Evolutionary conservation across 1,140 invertebrate species (phyloP).

Genomic region (Helicorthomorpha holstii): DNA sequence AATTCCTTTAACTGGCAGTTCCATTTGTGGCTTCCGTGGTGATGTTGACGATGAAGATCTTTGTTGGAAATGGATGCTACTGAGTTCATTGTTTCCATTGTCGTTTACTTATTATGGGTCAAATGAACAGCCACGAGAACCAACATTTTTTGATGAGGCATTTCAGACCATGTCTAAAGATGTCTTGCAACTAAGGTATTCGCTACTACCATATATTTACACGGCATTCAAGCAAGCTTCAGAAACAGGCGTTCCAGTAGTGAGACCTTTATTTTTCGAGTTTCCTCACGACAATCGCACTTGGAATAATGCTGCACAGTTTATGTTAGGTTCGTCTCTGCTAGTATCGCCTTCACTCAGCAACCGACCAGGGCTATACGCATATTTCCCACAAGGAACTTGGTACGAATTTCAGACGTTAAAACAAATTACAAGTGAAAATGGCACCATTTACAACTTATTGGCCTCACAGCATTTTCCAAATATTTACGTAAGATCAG

Average conservation of each 20-base stretch:
- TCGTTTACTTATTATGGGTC: conserved; percentile 3
- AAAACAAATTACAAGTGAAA: background rate
- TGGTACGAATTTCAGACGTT: conserved; percentile 2
- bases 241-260: conserved; percentile 21
- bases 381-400: background rate
- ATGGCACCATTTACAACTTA: background rate
- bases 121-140: conserved; percentile 1
- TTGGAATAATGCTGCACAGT: conserved; percentile 13
- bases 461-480: background rate
- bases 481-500: background rate
- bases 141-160: conserved; percentile 1
- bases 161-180: conserved; percentile 7
- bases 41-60: conserved; percentile 20
- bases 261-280: conserved; percentile 26
- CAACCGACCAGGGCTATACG: background rate
- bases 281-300: conserved; percentile 15
- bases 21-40: conserved; percentile 26
- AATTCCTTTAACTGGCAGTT: conserved; percentile 25
- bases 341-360: conserved; percentile 10
- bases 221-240: conserved; percentile 24
- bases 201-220: conserved; percentile 27
- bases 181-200: conserved; percentile 22
- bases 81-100: conserved; percentile 18
- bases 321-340: conserved; percentile 15
- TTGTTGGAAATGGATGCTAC: conserved; percentile 27